Evolutionary conservation across 2,113 vertebrate genomes (phyloP), one percentile per base, ranked within the genome.

Genomic region (Gnathonemus longibarbis): DNA sequence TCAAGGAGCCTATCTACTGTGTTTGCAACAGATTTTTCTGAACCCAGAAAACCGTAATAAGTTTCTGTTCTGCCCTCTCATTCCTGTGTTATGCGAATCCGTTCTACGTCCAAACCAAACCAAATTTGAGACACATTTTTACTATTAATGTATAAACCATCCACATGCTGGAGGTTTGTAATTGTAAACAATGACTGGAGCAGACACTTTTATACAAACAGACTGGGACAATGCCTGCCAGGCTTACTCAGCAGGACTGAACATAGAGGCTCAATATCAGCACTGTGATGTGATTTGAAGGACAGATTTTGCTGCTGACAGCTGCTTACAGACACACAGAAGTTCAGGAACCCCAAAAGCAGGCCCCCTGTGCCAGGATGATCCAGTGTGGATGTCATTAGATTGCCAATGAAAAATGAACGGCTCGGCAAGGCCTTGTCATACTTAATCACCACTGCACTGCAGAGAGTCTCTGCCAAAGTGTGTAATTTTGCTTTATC

Each of bases 401-500:
- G 42, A 19, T 39, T 48, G 39, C 45, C 21, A 84, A n/a, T 84
- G 21, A 48, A 84, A 84, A 48, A 84, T 84, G 35, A 84, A 84
- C 42, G 9, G 42, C 39, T 24, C 50, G 21, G 1, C 27, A 84
- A 39, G 74, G 17, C 50, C 11, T 49, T 50, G 50, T 15, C 19
- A 17, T 89, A 89, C 48, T 80, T 27, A 84, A 89, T 56, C 21
- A 49, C 77, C 70, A n/a, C 52, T 21, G 35, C 17, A 19, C 77
- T 58, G 74, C n/a, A 58, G 52, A 24, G 21, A 62, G 52, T 35
- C 50, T 13, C 89, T 62, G 19, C 39, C 49, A 42, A 49, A 53
- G 89, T 13, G 10, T 52, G 85, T 89, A 35, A 84, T 58, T 89
- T 84, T 46, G 19, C 89, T 52, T 89, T 89, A 89, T 89, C 77